These are phyloP conservation scores for Sparus aurata DNA, from an alignment of 2,797 vertebrate species.

Conservation along the genomic window DNA sequence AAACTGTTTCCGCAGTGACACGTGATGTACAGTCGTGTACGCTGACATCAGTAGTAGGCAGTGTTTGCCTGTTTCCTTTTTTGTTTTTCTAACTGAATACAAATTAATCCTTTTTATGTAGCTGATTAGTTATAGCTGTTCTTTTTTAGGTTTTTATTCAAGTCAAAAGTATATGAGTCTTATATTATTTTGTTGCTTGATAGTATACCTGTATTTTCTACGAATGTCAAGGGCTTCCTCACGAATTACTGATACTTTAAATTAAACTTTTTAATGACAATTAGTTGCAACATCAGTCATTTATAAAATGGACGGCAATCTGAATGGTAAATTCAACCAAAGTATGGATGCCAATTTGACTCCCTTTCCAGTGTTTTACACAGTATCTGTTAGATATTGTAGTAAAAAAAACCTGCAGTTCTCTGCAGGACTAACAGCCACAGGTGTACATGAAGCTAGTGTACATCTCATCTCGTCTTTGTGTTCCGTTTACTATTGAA, in stretches of 20 bases:
- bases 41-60: constrained; percentile 86
- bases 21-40: constrained; percentile 89
- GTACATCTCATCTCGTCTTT: constrained; percentile 27
- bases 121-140: constrained; percentile 55
- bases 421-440: constrained; percentile 13
- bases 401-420: constrained; percentile 26
- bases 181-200: constrained; percentile 88
- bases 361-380: constrained; percentile 48
- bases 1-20: constrained; percentile 87
- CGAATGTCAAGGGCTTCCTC: constrained; percentile 92
- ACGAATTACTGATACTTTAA: constrained; percentile 41
- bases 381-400: constrained; percentile 37
- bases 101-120: constrained; percentile 64
- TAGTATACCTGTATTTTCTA: constrained; percentile 92
- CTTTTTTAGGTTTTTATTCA: constrained; percentile 54
- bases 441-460: constrained; percentile 17
- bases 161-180: constrained; percentile 54
- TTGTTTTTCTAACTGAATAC: constrained; percentile 67
- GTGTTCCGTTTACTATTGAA: constrained; percentile 52
- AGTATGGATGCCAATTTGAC: constrained; percentile 57
- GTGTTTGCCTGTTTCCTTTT: constrained; percentile 84
- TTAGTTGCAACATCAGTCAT: constrained; percentile 21
- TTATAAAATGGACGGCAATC: constrained; percentile 40
- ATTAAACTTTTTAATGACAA: constrained; percentile 36
- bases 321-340: constrained; percentile 65